These are phyloP conservation scores for Anoplolepis gracilipes DNA, from an alignment of 1,140 invertebrate species.

Conservation along the genomic window DNA sequence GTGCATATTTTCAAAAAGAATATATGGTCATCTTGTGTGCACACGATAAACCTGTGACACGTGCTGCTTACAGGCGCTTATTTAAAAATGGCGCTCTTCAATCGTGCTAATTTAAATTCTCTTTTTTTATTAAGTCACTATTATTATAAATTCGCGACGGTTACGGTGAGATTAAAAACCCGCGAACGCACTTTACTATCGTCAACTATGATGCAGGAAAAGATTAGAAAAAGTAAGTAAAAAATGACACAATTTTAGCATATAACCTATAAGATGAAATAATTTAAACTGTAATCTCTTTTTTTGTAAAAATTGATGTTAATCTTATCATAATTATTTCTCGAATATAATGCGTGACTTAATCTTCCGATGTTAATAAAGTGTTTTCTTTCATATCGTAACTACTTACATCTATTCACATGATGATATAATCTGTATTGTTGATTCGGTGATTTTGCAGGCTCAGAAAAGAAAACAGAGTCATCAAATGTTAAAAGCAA, in stretches of 20 bases:
- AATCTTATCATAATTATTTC: not conserved
- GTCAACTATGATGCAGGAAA: fast-evolving
- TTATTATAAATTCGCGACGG: slow-evolving; percentile 69
- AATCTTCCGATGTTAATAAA: not conserved
- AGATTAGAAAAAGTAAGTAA: not conserved
- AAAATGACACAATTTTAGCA: not conserved
- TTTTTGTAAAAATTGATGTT: not conserved
- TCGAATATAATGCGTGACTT: not conserved
- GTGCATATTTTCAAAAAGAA: too few relatives aligned
- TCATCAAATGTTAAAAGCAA: slow-evolving; percentile 86
- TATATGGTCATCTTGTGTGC: too few relatives aligned
- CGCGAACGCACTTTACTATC: not conserved
- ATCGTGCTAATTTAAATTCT: slow-evolving; percentile 65
- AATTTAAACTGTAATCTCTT: not conserved
- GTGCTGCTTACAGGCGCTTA: not conserved
- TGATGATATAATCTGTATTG: not conserved
- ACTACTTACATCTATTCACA: not conserved
- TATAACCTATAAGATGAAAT: slow-evolving; percentile 18
- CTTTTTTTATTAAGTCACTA: slow-evolving; percentile 62
- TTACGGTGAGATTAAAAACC: slow-evolving; percentile 22
- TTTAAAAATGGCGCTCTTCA: slow-evolving; percentile 79
- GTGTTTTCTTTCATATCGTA: not conserved
- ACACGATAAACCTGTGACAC: too few relatives aligned
- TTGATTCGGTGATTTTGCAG: not conserved
- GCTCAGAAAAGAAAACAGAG: slow-evolving; percentile 75